A percentile compares a stretch with the other conserved stretches of the same genome.
Evolutionary conservation across 2,797 vertebrate species (phyloP).

Genomic region (Diplodus puntazzo): DNA sequence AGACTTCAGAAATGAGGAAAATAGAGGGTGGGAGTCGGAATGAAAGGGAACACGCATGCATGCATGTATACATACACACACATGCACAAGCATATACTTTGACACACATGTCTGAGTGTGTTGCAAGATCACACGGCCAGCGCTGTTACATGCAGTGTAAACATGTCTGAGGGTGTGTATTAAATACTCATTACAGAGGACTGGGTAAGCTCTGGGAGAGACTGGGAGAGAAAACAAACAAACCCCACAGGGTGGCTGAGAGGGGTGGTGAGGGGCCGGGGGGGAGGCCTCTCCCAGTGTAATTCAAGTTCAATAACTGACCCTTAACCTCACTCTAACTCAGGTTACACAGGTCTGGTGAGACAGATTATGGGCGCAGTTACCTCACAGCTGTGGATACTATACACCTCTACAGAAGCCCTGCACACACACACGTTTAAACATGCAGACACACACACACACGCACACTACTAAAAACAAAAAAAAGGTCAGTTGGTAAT

Average conservation of each 20-base stretch:
- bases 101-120: slow-evolving; percentile 72
- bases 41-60: slow-evolving; percentile 70
- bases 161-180: slow-evolving; percentile 83
- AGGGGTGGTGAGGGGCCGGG: slow-evolving; percentile 61
- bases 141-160: slow-evolving; percentile 81
- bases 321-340: slow-evolving; percentile 79
- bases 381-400: slow-evolving; percentile 81
- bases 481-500: slow-evolving; percentile 78
- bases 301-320: slow-evolving; percentile 86
- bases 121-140: slow-evolving; percentile 77
- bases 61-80: slow-evolving; percentile 38
- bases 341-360: slow-evolving; percentile 79
- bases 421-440: slow-evolving; percentile 33
- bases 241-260: slow-evolving; percentile 77
- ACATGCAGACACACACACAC: slow-evolving; percentile 24
- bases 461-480: slow-evolving; percentile 57
- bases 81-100: slow-evolving; percentile 55
- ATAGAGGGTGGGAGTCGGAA: slow-evolving; percentile 75
- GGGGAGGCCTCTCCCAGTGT: slow-evolving; percentile 77
- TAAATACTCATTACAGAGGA: slow-evolving; percentile 83
- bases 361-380: slow-evolving; percentile 81
- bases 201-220: slow-evolving; percentile 79
- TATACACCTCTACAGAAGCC: slow-evolving; percentile 77
- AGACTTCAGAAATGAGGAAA: slow-evolving; percentile 80
- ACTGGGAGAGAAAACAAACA: slow-evolving; percentile 85